Conservation (phyloP, 2,888 invertebrate genomes). For the Polylopha cassiicola region DNA sequence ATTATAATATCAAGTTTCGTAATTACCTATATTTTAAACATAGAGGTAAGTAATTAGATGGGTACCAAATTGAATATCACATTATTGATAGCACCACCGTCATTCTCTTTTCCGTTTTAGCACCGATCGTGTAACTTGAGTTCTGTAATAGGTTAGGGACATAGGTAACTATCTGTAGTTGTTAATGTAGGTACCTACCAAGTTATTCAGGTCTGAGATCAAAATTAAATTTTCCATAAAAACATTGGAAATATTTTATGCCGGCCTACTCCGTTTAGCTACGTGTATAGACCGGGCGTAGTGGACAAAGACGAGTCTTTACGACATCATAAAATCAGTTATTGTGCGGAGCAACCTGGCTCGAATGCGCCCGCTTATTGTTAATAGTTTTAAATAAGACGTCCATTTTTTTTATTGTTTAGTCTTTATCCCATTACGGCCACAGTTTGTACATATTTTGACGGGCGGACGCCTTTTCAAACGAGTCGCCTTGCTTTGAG, state of each 20-base stretch:
- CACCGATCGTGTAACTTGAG: no score
- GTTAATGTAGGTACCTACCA: no score
- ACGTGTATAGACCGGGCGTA: conserved; percentile 60
- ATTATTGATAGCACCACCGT: no score
- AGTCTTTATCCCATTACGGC: conserved; percentile 52
- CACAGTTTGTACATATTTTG: conserved; percentile 73
- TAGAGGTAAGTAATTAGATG: no score
- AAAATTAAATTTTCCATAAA: conserved; percentile 11
- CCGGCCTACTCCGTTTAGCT: conserved; percentile 36
- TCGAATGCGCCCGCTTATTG: conserved; percentile 65
- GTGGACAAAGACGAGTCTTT: conserved; percentile 67
- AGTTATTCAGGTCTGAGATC: no score
- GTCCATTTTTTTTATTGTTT: conserved; percentile 70
- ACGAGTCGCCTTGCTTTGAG: conserved; percentile 46
- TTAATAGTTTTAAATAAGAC: conserved; percentile 70
- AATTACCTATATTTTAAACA: no score
- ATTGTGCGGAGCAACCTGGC: conserved; percentile 58
- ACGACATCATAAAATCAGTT: conserved; percentile 61
- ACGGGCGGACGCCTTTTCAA: conserved; percentile 52
- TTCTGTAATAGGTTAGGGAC: no score
- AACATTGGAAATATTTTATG: conserved; percentile 27
- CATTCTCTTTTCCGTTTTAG: no score
- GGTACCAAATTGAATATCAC: no score
- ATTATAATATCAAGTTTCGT: no score
- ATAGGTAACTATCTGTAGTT: no score